A percentile compares a stretch with the other conserved stretches of the same genome.
These are phyloP conservation scores for Lynx canadensis DNA, from an alignment of 2,113 vertebrate species.

Conservation along the genomic window DNA sequence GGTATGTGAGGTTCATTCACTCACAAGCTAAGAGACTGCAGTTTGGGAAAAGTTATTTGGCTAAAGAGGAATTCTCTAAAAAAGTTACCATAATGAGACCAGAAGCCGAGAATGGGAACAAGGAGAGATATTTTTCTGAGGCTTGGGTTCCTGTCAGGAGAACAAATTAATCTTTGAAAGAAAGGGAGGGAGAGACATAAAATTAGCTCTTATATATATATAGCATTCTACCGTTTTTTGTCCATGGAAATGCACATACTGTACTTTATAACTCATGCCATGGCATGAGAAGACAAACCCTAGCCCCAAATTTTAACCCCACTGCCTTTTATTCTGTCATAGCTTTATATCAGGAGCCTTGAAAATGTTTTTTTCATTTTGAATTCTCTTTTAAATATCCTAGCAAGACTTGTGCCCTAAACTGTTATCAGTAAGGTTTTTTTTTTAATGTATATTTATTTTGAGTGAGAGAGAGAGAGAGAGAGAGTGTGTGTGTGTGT, in stretches of 20 bases:
- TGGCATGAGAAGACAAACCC: not conserved
- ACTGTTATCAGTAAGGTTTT: not conserved
- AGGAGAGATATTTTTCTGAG: not conserved
- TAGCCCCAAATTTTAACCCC: not conserved
- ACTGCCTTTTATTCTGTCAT: not conserved
- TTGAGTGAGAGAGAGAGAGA: too few relatives aligned
- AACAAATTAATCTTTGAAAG: slow-evolving; percentile 25
- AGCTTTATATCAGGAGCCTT: not conserved
- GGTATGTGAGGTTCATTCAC: not conserved
- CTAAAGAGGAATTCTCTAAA: not conserved
- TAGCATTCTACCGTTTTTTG: not conserved
- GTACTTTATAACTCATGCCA: not conserved
- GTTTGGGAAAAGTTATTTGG: not conserved
- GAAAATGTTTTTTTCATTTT: not conserved
- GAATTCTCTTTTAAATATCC: slow-evolving; percentile 14
- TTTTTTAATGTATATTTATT: too few relatives aligned
- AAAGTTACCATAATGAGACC: not conserved
- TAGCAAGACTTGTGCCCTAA: not conserved
- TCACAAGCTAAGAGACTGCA: not conserved
- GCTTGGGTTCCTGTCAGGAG: not conserved
- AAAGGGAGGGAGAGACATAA: not conserved
- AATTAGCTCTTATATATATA: not conserved
- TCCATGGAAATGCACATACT: not conserved
- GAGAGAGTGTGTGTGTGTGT: too few relatives aligned
- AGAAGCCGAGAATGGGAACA: not conserved